Evolutionary conservation across 2,888 invertebrate species (phyloP), one percentile per base, ranked within the genome.

Genomic region (Agrenia bidenticulata): DNA sequence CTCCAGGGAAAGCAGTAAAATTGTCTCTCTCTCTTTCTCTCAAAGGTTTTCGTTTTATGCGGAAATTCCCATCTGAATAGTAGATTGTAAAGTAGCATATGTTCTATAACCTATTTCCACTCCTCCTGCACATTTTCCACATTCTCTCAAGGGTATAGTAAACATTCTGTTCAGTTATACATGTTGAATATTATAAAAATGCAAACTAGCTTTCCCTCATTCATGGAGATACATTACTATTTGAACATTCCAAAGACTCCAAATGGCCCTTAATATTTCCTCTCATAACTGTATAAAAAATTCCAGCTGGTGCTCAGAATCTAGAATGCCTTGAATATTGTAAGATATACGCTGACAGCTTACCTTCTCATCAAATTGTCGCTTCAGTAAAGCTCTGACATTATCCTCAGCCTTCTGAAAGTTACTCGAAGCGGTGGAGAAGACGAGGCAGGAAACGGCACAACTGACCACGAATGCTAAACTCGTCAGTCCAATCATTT

Each of bases 321-420:
- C 32, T 11, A 4, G 4, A 32, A 7, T 4, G 32, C 11, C 32
- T 11, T 32, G 4, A 7, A 32, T 32, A 11, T 32, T 32, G 4
- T 11, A 4, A 7, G 4, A 7, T 11, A 7, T 11, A 32, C 4
- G 32, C 4, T 32, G 32, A 32, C 32, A 45, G 5, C 45, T 59
- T 67, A 74, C 74, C 72, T 70, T 70, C 58, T 74, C 74, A 57
- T 70, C 72, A 63, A 72, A 74, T 50, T 72, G 69, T 32, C 70
- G 67, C 63, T 74, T 74, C 17, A 74, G 64, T 62, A 74, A 67
- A 67, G 70, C 72, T 63, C 69, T 62, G 32, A 74, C 67, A 64
- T 72, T 72, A 37, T 72, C 72, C 51, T 74, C 72, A 15, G 70
- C 73, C 27, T 61, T 64, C 21, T 70, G 64, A 41, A 61, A 69